Evolutionary conservation across 1,140 invertebrate species (phyloP).

Genomic region (Saccostrea glomerata): DNA sequence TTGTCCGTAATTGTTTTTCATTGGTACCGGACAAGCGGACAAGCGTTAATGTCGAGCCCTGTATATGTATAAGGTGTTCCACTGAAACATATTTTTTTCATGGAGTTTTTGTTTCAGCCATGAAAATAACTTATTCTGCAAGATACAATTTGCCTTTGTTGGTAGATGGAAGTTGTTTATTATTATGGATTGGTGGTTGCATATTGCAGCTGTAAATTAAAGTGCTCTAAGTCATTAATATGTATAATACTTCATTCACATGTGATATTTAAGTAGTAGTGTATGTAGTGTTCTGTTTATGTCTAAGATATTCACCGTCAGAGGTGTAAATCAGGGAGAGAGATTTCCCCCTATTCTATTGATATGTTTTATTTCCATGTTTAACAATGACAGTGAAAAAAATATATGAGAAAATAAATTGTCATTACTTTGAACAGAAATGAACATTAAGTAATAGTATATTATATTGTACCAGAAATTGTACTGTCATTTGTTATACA

Average conservation of each 20-base stretch:
- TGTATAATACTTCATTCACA: not conserved
- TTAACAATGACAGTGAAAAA: not conserved
- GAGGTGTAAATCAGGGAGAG: not conserved
- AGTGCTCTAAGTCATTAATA: slow-evolving; percentile 21
- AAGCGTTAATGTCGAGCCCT: too few relatives aligned
- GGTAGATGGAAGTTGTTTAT: not conserved
- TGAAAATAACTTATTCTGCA: not conserved
- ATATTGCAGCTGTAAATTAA: slow-evolving; percentile 21
- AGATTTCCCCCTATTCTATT: not conserved
- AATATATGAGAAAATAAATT: not conserved
- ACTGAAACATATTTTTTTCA: not conserved
- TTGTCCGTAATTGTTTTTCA: too few relatives aligned
- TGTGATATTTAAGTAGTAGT: slow-evolving; percentile 24
- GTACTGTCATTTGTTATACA: not conserved
- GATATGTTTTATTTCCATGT: not conserved
- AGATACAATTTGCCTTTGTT: not conserved
- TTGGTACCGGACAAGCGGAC: too few relatives aligned
- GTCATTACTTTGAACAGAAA: not conserved
- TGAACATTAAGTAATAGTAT: not conserved
- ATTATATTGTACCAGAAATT: not conserved
- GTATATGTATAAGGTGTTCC: not conserved
- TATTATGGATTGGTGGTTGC: not conserved
- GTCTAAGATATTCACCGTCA: not conserved
- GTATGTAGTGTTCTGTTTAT: not conserved
- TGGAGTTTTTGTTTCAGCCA: not conserved